Evolutionary conservation across 2,888 invertebrate genomes (phyloP), one percentile per base, ranked within the genome.

Genomic region (Drosophila pseudotalamancana): DNA sequence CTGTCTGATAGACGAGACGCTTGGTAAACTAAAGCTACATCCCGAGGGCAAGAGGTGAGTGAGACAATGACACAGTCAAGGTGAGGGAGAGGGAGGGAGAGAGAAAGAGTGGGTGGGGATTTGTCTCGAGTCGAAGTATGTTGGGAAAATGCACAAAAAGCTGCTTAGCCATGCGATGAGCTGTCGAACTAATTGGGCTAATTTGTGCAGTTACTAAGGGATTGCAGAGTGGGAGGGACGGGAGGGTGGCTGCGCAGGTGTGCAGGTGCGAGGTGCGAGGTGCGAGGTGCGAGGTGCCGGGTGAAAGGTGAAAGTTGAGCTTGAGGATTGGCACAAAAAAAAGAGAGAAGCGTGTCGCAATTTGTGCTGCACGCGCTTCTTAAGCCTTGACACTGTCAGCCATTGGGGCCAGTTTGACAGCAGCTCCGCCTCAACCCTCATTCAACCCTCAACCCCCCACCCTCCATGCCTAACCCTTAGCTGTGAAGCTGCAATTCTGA

Each of bases 101-200:
- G 8, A 6, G 6, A 6, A 21, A n/a, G 35, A 14, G n/a, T 9
- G 25, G 4, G 14, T 6, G 21, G 5, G 4, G 25, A n/a, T 21
- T 32, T 63, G 37, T 37, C 50, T 43, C 12, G n/a, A 25, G 40
- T 61, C 29, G 21, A 43, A 51, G 29, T 60, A 37, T 59, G 35
- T 63, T 42, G 9, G 32, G 23, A 16, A n/a, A 62, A 63, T 50
- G 8, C 29, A 21, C 14, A 62, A 37, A 19, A 14, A 62, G 40
- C 61, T 34, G 39, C 16, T 62, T 62, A 35, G 45, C 46, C 31
- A 23, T 11, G 48, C 32, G 59, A 45, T 50, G 45, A 65, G 37
- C 43, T 43, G 59, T 27, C 40, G 29, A 69, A 69, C 46, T 69
- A 69, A 66, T 67, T 66, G 50, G 23, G 46, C 21, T 37, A 60